Base-by-base conservation (phyloP, 2,888 invertebrate genomes). In the Protonemura montana region DNA sequence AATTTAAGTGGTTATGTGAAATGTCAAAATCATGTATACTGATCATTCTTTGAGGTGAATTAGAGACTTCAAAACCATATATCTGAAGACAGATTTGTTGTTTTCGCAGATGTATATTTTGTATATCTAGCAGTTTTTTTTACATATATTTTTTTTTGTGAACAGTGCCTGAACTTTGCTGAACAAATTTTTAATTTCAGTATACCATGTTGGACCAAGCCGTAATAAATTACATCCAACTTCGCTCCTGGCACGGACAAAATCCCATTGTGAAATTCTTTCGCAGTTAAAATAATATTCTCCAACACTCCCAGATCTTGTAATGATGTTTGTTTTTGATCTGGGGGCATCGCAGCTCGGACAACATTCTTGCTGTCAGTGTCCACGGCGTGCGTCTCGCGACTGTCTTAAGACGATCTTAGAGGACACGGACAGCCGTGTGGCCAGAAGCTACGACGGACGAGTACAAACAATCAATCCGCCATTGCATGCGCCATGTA, bases 391-490 rank as follows among this genome's bases (percentile, higher is more conserved):
- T 59, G 59, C 59, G 3, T 21, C 2, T 59, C 21, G 59, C 16
- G 21, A 13, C 7, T 27, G n/a, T n/a, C n/a, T n/a, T n/a, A n/a
- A n/a, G n/a, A n/a, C n/a, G n/a, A n/a, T n/a, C n/a, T n/a, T n/a
- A n/a, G n/a, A n/a, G n/a, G 27, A 78, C 78, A 3, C 7, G 78
- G 35, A 13, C 78, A 21, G 16, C 28, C 2, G 78, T n/a, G 78
- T 28, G 78, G 78, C 78, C 78, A 78, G 78, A 6, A 78, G 78
- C 78, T 78, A 21, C 7, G 76, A 21, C 21, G 76, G 76, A 25
- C 78, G 78, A 78, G 28, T 26, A 78, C 78, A 78, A 78, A 78
- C 78, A 78, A 78, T 78, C 78, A 78, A 78, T 78, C 27, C 78
- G 10, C 13, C 27, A 10, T 7, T 25, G 78, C 28, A 10, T n/a